Conservation (phyloP, 2,888 invertebrate genomes). For the Bellardia pandia region DNA sequence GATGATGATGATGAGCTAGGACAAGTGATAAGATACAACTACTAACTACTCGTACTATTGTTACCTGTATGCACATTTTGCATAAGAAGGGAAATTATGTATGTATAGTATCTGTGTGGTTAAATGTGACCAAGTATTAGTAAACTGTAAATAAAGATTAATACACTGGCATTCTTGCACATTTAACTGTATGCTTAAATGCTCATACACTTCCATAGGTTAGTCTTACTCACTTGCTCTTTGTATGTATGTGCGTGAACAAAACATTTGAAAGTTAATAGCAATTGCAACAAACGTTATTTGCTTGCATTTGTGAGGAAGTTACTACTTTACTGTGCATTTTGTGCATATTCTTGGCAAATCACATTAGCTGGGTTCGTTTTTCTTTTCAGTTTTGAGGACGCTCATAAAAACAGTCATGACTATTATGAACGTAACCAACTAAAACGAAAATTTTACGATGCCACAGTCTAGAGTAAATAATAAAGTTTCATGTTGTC, state of each 20-base stretch:
- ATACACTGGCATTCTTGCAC: slow-evolving; percentile 7
- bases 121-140: not conserved
- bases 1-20: slow-evolving; percentile 41
- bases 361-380: not conserved
- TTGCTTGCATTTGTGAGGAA: slow-evolving; percentile 7
- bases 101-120: not conserved
- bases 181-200: not conserved
- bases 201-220: not conserved
- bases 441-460: slow-evolving; percentile 46
- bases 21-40: slow-evolving; percentile 29
- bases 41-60: not conserved
- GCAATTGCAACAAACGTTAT: slow-evolving; percentile 4
- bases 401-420: slow-evolving; percentile 54
- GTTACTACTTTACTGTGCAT: slow-evolving; percentile 22
- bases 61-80: not conserved
- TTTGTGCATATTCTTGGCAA: slow-evolving; percentile 36
- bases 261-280: slow-evolving; percentile 50
- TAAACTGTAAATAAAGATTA: slow-evolving; percentile 33
- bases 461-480: slow-evolving; percentile 58
- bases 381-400: slow-evolving; percentile 20
- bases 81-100: slow-evolving; percentile 4
- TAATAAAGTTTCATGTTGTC: slow-evolving; percentile 43
- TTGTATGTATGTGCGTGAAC: not conserved
- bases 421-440: slow-evolving; percentile 24
- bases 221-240: not conserved